Base-by-base conservation (phyloP, 2,888 invertebrate species). In the Biston stratarius region DNA sequence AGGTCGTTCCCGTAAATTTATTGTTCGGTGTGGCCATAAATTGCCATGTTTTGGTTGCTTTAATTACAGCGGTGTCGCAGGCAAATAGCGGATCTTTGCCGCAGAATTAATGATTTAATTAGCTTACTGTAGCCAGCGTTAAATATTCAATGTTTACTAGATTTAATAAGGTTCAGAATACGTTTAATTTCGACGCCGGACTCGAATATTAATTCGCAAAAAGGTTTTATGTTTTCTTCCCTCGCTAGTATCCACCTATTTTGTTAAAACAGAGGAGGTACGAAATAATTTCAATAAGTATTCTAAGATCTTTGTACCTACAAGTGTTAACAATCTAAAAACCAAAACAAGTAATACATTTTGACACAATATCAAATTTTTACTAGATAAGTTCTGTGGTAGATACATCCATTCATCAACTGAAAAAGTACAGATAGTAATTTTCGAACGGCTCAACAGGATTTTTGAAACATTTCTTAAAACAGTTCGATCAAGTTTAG, bases 11-110 rank as follows among this genome's bases (percentile, higher is more conserved):
- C 69, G 77, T 76, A 78, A 84, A 85, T 86, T 86, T 84, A 87
- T 83, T 61, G 76, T 71, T 59, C 78, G 77, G 81, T 84, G 80
- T 83, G 83, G 80, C 85, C 82, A 87, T 86, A 84, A 86, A 86
- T 85, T 83, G 78, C 72, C 74, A 69, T 80, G 85, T 83, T 83
- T 81, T 80, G 82, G 80, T 81, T 78, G 82, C 75, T 85, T 83
- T 85, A 87, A 87, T 87, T 86, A 81, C 83, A 75, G 74, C 69
- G 74, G 71, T 80, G 83, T 82, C 78, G 79, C 74, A 68, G 69
- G 70, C 78, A 76, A 81, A 82, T 79, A 82, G 76, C 75, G 78
- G 74, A 81, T 80, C 79, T 77, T 74, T 65, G 71, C 74, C 67
- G 72, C 72, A 76, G 72, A 79, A 85, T 83, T 83, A 79, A 84